Evolutionary conservation across 2,888 invertebrate species (phyloP).

Genomic region (Zonitis immaculata): DNA sequence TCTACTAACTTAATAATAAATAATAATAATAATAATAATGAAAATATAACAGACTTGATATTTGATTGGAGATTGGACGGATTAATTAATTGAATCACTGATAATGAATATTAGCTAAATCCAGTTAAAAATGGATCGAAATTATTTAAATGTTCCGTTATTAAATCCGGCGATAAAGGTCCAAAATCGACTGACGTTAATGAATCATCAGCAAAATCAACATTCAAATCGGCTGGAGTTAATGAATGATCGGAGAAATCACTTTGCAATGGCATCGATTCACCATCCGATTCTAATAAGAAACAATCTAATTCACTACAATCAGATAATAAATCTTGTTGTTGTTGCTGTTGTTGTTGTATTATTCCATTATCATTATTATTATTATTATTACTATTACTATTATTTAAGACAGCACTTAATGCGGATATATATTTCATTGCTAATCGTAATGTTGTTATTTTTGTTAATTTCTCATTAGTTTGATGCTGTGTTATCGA

Average conservation of each 20-base stretch:
- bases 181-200: constrained; percentile 43
- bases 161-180: constrained; percentile 42
- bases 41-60: constrained; percentile 12
- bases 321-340: constrained; percentile 38
- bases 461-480: constrained; percentile 61
- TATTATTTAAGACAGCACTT: constrained; percentile 41
- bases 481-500: constrained; percentile 39
- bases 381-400: too few relatives aligned
- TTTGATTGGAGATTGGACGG: too few relatives aligned
- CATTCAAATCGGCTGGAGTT: constrained; percentile 43
- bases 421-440: constrained; percentile 61
- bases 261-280: constrained; percentile 43
- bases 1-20: constrained; percentile 1
- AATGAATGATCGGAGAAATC: constrained; percentile 45
- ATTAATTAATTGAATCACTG: not conserved
- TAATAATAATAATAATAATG: constrained; percentile 21
- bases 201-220: constrained; percentile 44
- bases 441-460: constrained; percentile 61
- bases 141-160: constrained; percentile 39
- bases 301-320: constrained; percentile 48
- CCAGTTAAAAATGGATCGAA: constrained; percentile 43
- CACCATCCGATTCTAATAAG: constrained; percentile 55
- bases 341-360: too few relatives aligned
- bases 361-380: too few relatives aligned
- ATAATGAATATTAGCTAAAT: constrained; percentile 32